phyloP scores from a whole-genome alignment of 2,797 vertebrate species.

The Okamejei kenojei region DNA sequence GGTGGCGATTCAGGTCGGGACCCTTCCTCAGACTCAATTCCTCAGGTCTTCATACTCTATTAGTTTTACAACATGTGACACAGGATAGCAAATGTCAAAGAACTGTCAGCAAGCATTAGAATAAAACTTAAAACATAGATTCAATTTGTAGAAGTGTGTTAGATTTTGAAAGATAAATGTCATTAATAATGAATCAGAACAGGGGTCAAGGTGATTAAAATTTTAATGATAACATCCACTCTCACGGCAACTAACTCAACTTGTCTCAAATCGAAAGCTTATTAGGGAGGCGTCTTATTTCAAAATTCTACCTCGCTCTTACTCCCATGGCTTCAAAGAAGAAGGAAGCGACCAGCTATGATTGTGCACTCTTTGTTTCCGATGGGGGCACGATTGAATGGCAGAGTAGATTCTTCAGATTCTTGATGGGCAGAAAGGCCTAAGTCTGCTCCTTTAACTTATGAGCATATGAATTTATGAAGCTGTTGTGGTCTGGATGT shows the following conservation, averaged over 20 bases:
- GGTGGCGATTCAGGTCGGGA: no score
- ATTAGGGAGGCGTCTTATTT: neutral
- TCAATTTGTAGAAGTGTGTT: neutral
- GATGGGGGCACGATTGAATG: neutral
- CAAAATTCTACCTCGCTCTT: neutral
- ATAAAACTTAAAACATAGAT: conserved; percentile 4
- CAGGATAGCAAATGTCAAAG: neutral
- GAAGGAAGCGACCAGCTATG: neutral
- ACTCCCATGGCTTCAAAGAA: neutral
- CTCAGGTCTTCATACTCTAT: neutral
- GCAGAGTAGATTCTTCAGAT: no score
- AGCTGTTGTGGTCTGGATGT: no score
- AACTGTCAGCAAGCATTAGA: conserved; percentile 5
- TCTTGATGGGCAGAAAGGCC: no score
- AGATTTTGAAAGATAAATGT: neutral
- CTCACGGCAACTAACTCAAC: neutral
- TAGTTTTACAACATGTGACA: neutral
- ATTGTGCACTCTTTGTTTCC: neutral
- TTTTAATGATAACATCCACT: conserved; percentile 10
- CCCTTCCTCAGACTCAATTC: no score
- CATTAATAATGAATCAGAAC: neutral
- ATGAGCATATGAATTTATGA: no score
- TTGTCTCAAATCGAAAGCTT: neutral
- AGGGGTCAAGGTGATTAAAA: conserved; percentile 5
- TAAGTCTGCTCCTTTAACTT: no score